A percentile compares a stretch with the other conserved stretches of the same genome.
These are phyloP conservation scores for Tylochromis polylepis DNA, from an alignment of 2,113 vertebrate species.

Conservation along the genomic window DNA sequence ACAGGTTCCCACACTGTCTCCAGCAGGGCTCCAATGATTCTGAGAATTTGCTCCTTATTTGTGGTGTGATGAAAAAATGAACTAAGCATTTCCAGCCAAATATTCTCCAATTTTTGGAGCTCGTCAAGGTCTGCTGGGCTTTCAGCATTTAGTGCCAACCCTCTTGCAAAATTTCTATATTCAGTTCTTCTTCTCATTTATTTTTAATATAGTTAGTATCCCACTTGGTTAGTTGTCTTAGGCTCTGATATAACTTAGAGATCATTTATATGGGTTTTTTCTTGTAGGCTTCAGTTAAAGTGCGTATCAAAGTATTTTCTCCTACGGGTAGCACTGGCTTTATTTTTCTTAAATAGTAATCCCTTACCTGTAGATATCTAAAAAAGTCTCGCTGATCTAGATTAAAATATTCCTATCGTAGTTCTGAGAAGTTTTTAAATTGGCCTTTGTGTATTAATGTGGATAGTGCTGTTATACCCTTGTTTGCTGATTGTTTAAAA, in stretches of 20 bases:
- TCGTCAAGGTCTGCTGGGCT: not conserved
- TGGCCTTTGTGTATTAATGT: too few species aligned
- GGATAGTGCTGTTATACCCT: too few species aligned
- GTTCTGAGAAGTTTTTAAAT: too few species aligned
- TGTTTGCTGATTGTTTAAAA: too few species aligned
- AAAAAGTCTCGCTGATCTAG: too few species aligned
- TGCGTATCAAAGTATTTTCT: too few species aligned
- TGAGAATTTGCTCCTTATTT: not conserved
- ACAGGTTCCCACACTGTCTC: not conserved
- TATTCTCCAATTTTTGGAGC: not conserved
- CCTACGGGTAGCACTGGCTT: too few species aligned
- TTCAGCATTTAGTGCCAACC: not conserved
- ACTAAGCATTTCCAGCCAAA: not conserved
- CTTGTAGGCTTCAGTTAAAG: too few species aligned
- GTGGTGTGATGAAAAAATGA: not conserved
- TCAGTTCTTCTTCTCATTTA: not conserved
- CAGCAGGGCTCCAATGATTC: not conserved
- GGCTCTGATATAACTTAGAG: not conserved
- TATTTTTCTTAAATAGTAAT: too few species aligned
- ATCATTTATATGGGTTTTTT: not conserved
- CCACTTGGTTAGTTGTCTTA: not conserved
- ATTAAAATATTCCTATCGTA: too few species aligned
- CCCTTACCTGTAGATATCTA: too few species aligned
- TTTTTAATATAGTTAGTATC: not conserved
- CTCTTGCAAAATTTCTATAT: not conserved